These are phyloP conservation scores for Brachylomia viminalis DNA, from an alignment of 2,888 invertebrate genomes.

Conservation along the genomic window DNA sequence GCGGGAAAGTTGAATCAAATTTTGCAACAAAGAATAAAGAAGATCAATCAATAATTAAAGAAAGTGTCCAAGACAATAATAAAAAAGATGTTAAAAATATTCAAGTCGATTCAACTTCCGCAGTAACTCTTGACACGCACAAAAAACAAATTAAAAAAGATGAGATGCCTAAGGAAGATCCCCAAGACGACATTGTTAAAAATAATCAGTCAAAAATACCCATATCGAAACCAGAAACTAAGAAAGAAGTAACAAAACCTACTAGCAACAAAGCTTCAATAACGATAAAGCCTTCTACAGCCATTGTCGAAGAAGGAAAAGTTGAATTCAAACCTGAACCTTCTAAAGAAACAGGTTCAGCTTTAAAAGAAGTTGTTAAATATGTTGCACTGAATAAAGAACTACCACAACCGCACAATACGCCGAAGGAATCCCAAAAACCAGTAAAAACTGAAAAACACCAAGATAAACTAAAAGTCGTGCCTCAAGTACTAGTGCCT, in stretches of 20 bases:
- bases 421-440: slow-evolving; percentile 7
- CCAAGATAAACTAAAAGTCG: slow-evolving; percentile 2
- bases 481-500: background rate
- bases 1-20: slow-evolving; percentile 16
- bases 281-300: background rate
- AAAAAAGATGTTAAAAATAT: slow-evolving; percentile 14
- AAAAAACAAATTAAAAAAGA: slow-evolving; percentile 14
- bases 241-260: slow-evolving; percentile 16
- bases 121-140: background rate
- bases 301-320: slow-evolving; percentile 11
- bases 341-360: slow-evolving; percentile 1
- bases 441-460: slow-evolving; percentile 17
- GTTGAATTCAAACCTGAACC: background rate
- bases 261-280: slow-evolving; percentile 4
- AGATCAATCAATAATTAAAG: slow-evolving; percentile 28
- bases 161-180: background rate
- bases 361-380: slow-evolving; percentile 21
- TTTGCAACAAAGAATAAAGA: slow-evolving; percentile 14
- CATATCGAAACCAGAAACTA: slow-evolving; percentile 25
- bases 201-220: slow-evolving; percentile 55
- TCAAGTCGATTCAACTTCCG: slow-evolving; percentile 12
- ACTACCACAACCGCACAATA: slow-evolving; percentile 11
- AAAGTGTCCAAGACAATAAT: slow-evolving; percentile 10
- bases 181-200: slow-evolving; percentile 13
- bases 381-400: slow-evolving; percentile 7